Evolutionary conservation across 2,888 invertebrate genomes (phyloP).

Genomic region (Machimus atricapillus): DNA sequence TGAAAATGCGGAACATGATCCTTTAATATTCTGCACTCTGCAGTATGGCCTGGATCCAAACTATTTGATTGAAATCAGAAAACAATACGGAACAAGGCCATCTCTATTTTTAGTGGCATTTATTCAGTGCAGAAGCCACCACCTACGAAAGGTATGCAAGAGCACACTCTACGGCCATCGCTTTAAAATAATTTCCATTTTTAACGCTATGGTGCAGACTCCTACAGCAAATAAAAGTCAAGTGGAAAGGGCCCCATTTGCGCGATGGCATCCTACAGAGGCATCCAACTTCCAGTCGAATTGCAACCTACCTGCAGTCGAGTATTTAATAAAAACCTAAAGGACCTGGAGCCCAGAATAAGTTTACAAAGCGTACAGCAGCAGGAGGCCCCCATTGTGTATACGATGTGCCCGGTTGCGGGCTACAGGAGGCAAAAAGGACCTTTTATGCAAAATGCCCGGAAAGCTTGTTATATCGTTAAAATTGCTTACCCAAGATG

Average conservation of each 20-base stretch:
- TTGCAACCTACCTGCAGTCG: slow-evolving; percentile 8
- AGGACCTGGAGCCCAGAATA: background rate
- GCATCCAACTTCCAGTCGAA: background rate
- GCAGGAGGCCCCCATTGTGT: background rate
- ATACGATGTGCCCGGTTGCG: background rate
- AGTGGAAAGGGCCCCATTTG: background rate
- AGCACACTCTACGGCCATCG: background rate
- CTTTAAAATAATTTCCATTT: background rate
- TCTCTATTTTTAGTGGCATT: background rate
- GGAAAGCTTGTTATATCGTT: slow-evolving; percentile 21
- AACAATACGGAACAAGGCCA: background rate
- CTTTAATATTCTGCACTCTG: background rate
- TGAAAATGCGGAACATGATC: background rate
- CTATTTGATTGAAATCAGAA: background rate
- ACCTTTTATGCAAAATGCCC: slow-evolving; percentile 8
- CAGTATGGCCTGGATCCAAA: background rate
- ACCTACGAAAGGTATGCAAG: background rate
- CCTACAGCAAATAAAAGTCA: background rate
- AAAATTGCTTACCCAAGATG: slow-evolving; percentile 27
- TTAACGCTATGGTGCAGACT: background rate
- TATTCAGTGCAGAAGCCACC: background rate
- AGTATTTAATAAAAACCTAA: slow-evolving; percentile 21
- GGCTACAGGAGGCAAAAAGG: background rate
- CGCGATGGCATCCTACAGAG: background rate
- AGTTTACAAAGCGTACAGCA: background rate